Evolutionary conservation across 2,888 invertebrate species (phyloP), one percentile per base, ranked within the genome.

Genomic region (Schizotus pectinicornis): DNA sequence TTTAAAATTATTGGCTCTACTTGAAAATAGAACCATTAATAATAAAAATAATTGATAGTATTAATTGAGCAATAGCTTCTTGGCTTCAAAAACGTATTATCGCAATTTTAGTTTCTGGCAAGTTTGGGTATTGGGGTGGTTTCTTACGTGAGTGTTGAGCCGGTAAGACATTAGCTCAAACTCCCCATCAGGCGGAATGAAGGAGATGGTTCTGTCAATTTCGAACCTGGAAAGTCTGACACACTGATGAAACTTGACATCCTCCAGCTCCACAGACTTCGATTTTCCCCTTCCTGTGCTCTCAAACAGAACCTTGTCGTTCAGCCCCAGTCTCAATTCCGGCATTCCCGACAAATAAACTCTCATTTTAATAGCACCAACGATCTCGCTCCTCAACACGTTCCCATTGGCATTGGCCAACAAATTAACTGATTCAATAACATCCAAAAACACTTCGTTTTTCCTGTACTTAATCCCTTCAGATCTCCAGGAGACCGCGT

Each of bases 321-420:
- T 99, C 1, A 99, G 84, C 0, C 98, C 98, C 14, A 99, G 84
- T 42, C 98, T 86, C 51, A 99, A 79, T 79, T 99, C 98, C 0
- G 98, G 98, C 98, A 99, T 99, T 7, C 98, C 98, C 6, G 96
- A 95, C 33, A 99, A 80, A 78, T 97, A 98, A 0, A 98, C 98
- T 65, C 98, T 85, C 98, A 99, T 99, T 83, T 98, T 98, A 56
- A 99, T 96, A 52, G 95, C 94, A 49, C 98, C 98, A 9, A 98
- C 98, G 69, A 99, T 98, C 81, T 99, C 98, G 80, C 96, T 97
- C 47, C 97, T 87, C 51, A 99, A 80, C 1, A 98, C 98, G 81
- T 95, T 97, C 0, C 98, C 98, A 80, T 95, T 97, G 1, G 97
- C 95, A 80, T 95, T 95, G 0, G 95, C 95, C 78, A 98, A 79